Base-by-base conservation (phyloP, 2,113 vertebrate genomes). In the Fukomys damarensis region DNA sequence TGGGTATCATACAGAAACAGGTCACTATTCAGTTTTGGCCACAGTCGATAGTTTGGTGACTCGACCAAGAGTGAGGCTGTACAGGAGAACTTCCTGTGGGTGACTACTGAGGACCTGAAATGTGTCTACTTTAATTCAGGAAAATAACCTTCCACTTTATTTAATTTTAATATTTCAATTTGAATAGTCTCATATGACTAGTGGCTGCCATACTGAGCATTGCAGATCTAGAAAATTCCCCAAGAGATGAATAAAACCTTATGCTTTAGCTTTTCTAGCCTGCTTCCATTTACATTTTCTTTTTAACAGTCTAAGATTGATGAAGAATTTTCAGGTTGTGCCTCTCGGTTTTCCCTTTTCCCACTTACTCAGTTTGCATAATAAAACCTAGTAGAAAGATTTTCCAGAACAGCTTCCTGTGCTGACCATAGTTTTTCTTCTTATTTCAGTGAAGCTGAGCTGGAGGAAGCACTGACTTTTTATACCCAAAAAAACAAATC, bases 401-500 rank as follows among this genome's bases (percentile, higher is more conserved):
- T 92, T 97, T 95, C 68, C 81, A 95, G 81, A 95, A n/a, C 46
- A 87, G 59, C 80, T 94, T 94, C 65, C 56, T 38, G 13, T 96
- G 80, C 95, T 98, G 81, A 98, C 76, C 88, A 46, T 93, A 66
- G 87, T 97, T 95, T 94, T 97, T 95, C n/a, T 96, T 89, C 92
- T 97, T 96, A 68, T 97, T 98, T 92, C 97, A 99, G 99, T 98
- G 99, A 99, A 98, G 98, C 97, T 58, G 99, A 99, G 96, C 98
- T 99, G 98, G 99, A 99, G 93, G 99, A 99, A 96, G 99, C 99
- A 74, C 98, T 99, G 97, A 99, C 99, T 16, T 99, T 99, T 98
- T 99, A 99, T 97, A 99, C 99, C 1, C 99, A 99, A 95, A 99
- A 99, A 98, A 99, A 99, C 98, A 99, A 99, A 98, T 99, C 99